Evolutionary conservation across 2,888 invertebrate species (phyloP).

Genomic region (Chaitophorus viminalis): DNA sequence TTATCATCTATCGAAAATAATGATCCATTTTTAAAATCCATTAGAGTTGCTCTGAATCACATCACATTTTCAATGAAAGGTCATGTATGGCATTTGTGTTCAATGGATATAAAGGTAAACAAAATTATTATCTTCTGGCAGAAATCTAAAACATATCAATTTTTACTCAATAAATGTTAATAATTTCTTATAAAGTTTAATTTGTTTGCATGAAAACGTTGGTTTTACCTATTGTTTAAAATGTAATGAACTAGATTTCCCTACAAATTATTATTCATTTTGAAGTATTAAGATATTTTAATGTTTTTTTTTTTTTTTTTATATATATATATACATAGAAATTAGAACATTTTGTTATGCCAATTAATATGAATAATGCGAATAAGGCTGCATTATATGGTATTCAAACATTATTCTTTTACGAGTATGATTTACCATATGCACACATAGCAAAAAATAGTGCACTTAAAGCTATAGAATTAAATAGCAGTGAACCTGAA

Average conservation of each 20-base stretch:
- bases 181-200: background rate
- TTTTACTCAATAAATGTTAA: too few species aligned
- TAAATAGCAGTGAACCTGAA: conserved; percentile 33
- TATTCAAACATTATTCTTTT: conserved; percentile 46
- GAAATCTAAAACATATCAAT: background rate
- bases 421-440: conserved; percentile 35
- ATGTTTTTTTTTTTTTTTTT: background rate
- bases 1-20: conserved; percentile 7
- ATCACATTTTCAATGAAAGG: conserved; percentile 43
- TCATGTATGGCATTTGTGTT: conserved; percentile 5
- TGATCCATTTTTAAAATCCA: conserved; percentile 38
- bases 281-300: background rate
- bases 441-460: conserved; percentile 24
- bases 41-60: conserved; percentile 31
- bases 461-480: conserved; percentile 34
- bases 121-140: background rate
- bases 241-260: background rate
- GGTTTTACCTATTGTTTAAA: background rate
- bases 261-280: background rate
- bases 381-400: conserved; percentile 51
- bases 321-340: too few species aligned
- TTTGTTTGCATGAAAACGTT: background rate
- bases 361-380: conserved; percentile 36
- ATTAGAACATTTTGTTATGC: conserved; percentile 33
- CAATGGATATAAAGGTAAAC: conserved; percentile 1